Base-by-base conservation (phyloP, 2,888 invertebrate genomes). In the Lingula anatina region DNA sequence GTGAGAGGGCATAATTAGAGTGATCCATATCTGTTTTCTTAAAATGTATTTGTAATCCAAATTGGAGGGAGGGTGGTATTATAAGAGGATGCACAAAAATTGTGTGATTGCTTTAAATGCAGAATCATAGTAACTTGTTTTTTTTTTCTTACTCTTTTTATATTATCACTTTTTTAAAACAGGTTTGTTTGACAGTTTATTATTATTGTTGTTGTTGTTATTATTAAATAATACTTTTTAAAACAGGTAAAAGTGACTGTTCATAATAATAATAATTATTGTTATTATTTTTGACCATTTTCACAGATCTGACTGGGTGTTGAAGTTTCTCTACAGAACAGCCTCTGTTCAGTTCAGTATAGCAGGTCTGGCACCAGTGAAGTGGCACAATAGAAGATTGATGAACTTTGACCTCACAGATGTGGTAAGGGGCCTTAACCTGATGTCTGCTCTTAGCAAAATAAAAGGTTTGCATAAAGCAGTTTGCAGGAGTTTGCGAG, bases 271-370 rank as follows among this genome's bases (percentile, higher is more conserved):
- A n/a, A n/a, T n/a, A n/a, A n/a, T 39, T 39, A 39, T n/a, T 9
- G 7, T 9, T n/a, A 24, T 43, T 25, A 7, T 15, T 43, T 15
- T 43, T 50, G 4, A 28, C 27, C 43, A 25, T 46, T 39, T 26
- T 62, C 64, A 12, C 65, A 82, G 82, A 28, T 79, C 80, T 28
- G 85, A 85, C 66, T 85, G 85, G 85, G 71, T 85, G 45, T 70
- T 85, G 53, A 82, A 83, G 72, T 85, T 85, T 65, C 68, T 86
- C 42, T 85, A 84, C 67, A 78, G 85, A 39, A 84, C 85, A 18
- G 80, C 85, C 46, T 82, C 83, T 23, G 83, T 82, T 49, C 81
- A 82, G 36, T 68, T 82, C 31, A 79, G 78, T 25, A 83, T 85
- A 28, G 84, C 85, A 26, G 85, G 85, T 3, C 78, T 84, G 3